Percentiles rank a stretch among this genome's conserved stretches.
Conservation (phyloP, 2,888 invertebrate genomes). For the Diadegma fenestrale region DNA sequence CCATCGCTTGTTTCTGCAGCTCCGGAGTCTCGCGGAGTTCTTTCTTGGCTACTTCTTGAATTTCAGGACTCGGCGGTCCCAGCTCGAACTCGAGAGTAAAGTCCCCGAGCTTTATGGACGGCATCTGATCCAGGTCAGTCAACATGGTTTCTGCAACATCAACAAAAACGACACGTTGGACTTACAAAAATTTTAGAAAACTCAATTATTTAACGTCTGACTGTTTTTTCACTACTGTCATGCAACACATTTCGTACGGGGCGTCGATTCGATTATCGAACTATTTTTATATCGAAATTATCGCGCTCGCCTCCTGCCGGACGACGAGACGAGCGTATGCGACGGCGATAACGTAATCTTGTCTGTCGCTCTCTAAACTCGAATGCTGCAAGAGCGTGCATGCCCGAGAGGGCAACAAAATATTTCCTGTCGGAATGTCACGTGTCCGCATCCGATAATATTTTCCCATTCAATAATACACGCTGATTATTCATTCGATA, state of each 20-base stretch:
- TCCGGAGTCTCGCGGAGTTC: constrained; percentile 90
- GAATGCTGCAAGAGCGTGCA: constrained; percentile 24
- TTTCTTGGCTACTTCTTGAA: constrained; percentile 88
- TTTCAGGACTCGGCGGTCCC: constrained; percentile 88
- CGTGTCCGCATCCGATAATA: neutral
- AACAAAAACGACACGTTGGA: neutral
- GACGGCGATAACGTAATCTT: constrained; percentile 41
- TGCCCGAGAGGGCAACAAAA: constrained; percentile 15
- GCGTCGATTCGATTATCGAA: neutral
- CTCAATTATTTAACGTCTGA: neutral
- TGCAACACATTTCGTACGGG: neutral
- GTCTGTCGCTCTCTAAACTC: constrained; percentile 1
- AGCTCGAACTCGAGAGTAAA: constrained; percentile 90
- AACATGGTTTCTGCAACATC: constrained; percentile 88
- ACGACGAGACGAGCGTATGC: neutral
- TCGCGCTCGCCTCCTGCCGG: neutral
- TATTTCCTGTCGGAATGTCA: neutral
- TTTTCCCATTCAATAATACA: neutral
- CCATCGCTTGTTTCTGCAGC: constrained; percentile 86
- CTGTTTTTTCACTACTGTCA: neutral
- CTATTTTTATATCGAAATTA: constrained; percentile 41
- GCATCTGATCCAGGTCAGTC: constrained; percentile 89
- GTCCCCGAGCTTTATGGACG: constrained; percentile 89
- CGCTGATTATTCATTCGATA: neutral
- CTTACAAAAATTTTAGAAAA: too few species aligned